Evolutionary conservation across 1,140 invertebrate species (phyloP).

Genomic region (Trissolcus basalis): DNA sequence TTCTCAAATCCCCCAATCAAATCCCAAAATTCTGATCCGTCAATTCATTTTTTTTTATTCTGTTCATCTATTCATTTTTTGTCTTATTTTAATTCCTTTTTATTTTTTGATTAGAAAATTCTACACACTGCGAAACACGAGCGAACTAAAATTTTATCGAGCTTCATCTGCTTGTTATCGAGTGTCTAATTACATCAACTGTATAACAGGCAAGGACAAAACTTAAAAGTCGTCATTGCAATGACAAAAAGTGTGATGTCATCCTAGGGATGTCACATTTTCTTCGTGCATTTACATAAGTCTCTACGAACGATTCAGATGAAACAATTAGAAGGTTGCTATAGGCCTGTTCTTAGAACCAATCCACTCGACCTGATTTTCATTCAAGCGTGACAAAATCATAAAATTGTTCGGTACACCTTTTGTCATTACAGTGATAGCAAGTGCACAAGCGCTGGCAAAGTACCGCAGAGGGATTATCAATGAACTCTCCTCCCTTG

Average conservation of each 20-base stretch:
- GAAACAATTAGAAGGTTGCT: too few species aligned
- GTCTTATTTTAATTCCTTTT: too few species aligned
- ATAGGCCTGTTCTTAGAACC: conserved; percentile 34
- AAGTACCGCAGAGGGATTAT: conserved; percentile 45
- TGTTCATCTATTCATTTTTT: too few species aligned
- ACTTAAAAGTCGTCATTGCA: conserved; percentile 38
- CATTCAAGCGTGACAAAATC: neutral
- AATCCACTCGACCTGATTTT: neutral
- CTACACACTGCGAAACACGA: too few species aligned
- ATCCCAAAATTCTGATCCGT: too few species aligned
- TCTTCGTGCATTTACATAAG: conserved; percentile 5
- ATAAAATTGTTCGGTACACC: neutral
- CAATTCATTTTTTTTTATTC: too few species aligned
- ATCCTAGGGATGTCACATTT: neutral
- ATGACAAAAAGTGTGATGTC: conserved; percentile 17
- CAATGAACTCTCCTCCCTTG: conserved; percentile 22
- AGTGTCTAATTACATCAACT: conserved; percentile 54
- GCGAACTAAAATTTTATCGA: conserved; percentile 52
- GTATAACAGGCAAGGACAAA: conserved; percentile 53
- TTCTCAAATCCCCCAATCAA: too few species aligned
- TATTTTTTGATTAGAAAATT: too few species aligned
- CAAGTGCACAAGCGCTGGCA: conserved; percentile 44
- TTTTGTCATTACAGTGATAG: conserved; percentile 34
- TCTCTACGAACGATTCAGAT: neutral
- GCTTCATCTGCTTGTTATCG: conserved; percentile 40